phyloP scores from a whole-genome alignment of 2,888 invertebrate species.

The Drosophila paranaensis region DNA sequence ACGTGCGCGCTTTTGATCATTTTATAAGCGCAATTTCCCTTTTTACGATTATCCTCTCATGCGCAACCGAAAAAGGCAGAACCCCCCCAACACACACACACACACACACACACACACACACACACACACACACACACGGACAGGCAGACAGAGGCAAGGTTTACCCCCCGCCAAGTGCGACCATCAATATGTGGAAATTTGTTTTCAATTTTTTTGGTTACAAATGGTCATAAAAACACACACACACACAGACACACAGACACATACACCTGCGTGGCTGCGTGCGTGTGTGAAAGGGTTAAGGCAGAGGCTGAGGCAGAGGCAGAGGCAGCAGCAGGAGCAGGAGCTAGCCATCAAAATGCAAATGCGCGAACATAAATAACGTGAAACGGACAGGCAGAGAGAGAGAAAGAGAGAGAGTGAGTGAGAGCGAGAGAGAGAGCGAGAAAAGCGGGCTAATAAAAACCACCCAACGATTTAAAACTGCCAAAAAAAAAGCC shows the following conservation, averaged over 20 bases:
- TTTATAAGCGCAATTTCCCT: conserved; percentile 71
- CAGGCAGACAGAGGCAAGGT: background rate
- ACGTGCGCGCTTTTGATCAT: conserved; percentile 63
- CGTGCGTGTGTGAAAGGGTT: conserved; percentile 48
- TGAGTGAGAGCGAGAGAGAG: conserved; percentile 7
- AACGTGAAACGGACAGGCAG: conserved; percentile 60
- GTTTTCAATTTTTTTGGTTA: conserved; percentile 76
- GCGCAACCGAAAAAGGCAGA: conserved; percentile 54
- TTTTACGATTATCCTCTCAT: conserved; percentile 73
- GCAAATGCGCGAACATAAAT: conserved; percentile 81
- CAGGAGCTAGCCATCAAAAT: conserved; percentile 66
- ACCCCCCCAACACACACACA: background rate
- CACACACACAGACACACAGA: conserved; percentile 36
- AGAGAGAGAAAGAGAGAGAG: conserved; percentile 14
- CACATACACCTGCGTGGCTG: conserved; percentile 18
- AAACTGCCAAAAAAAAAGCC: conserved; percentile 43
- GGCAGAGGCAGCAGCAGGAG: conserved; percentile 2
- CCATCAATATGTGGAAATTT: conserved; percentile 73
- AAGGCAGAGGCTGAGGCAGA: conserved; percentile 12
- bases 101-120: conserved; percentile 1
- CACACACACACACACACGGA: conserved; percentile 3
- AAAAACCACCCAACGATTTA: conserved; percentile 76
- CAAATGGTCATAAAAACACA: conserved; percentile 71
- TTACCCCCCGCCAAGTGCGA: conserved; percentile 28
- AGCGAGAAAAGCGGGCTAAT: conserved; percentile 54